A percentile compares a stretch with the other conserved stretches of the same genome.
These are phyloP conservation scores for Strigamia maritima DNA, from an alignment of 2,888 invertebrate species.

Conservation along the genomic window DNA sequence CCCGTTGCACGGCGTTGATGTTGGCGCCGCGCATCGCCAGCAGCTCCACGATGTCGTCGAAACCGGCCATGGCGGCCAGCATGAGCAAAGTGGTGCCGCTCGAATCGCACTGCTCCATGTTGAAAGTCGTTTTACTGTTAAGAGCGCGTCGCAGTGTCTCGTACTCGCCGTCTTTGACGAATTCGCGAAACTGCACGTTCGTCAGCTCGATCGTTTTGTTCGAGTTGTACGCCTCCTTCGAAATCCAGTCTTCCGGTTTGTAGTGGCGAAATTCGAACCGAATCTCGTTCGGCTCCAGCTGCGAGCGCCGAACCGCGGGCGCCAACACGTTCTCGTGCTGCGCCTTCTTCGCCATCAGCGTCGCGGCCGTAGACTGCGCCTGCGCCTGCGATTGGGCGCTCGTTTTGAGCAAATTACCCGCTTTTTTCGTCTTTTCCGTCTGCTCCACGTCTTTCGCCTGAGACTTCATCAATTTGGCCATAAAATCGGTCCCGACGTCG, in stretches of 20 bases:
- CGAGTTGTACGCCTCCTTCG: background rate
- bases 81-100: constrained; percentile 48
- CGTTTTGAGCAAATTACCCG: too few relatives aligned
- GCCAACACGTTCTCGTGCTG: background rate
- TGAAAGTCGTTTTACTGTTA: background rate
- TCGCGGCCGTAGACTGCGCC: background rate
- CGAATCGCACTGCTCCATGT: constrained; percentile 35
- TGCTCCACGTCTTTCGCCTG: background rate
- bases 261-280: constrained; percentile 13
- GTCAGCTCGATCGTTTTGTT: background rate
- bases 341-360: background rate
- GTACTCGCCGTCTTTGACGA: constrained; percentile 35
- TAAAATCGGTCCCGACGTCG: background rate
- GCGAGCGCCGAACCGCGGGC: too few relatives aligned
- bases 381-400: background rate
- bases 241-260: constrained; percentile 36
- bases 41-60: constrained; percentile 49
- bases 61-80: constrained; percentile 48
- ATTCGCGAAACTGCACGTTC: constrained; percentile 16
- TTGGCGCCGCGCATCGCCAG: constrained; percentile 48
- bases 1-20: constrained; percentile 48
- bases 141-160: constrained; percentile 11
- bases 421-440: too few relatives aligned
- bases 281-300: background rate
- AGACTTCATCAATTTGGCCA: background rate